Conservation (phyloP, 1,140 invertebrate genomes). For the Drosophila yakuba region DNA sequence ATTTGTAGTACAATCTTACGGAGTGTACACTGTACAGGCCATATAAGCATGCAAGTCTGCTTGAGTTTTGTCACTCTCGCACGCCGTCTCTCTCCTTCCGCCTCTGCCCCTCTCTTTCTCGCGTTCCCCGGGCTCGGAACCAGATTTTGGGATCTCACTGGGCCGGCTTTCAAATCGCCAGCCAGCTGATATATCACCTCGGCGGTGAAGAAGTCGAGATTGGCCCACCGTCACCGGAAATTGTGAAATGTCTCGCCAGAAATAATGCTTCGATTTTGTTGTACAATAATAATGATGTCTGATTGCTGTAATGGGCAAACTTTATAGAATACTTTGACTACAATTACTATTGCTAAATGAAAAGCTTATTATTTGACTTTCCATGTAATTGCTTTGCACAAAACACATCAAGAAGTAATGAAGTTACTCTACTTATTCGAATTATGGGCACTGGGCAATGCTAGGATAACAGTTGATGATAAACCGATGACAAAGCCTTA, state of each 20-base stretch:
- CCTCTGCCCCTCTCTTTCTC: neutral
- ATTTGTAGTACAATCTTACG: slow-evolving; percentile 27
- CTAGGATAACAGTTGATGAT: too few species aligned
- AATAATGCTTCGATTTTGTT: neutral
- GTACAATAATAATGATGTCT: neutral
- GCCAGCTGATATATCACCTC: slow-evolving; percentile 5
- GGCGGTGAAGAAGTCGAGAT: neutral
- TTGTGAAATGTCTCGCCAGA: neutral
- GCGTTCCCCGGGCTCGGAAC: neutral
- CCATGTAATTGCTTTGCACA: too few species aligned
- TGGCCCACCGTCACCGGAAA: slow-evolving; percentile 4
- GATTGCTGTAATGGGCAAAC: neutral
- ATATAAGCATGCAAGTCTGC: slow-evolving; percentile 18
- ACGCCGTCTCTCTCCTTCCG: neutral
- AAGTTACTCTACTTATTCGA: neutral
- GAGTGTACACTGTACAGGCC: neutral
- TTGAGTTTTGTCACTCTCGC: slow-evolving; percentile 8
- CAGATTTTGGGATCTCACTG: slow-evolving; percentile 9
- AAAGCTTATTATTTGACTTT: too few species aligned
- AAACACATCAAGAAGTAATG: too few species aligned
- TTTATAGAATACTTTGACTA: neutral
- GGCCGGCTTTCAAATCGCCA: slow-evolving; percentile 12
- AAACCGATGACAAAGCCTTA: neutral
- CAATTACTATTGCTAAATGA: neutral
- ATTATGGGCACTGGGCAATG: neutral